phyloP scores from a whole-genome alignment of 2,888 invertebrate species.

The Folsomia candida region DNA sequence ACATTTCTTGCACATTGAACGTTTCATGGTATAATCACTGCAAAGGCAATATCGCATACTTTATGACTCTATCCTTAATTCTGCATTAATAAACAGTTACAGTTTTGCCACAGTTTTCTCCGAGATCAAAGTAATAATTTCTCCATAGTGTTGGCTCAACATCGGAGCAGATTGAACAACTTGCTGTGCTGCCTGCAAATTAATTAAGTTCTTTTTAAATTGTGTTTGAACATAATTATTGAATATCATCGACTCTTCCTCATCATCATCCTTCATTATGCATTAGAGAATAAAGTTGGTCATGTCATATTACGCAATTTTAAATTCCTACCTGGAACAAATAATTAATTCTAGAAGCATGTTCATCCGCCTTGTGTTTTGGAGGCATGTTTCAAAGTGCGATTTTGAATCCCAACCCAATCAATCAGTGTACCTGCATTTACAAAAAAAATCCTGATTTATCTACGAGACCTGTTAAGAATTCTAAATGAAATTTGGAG shows the following conservation, averaged over 20 bases:
- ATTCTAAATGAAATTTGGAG: too few relatives aligned
- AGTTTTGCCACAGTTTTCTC: conserved; percentile 45
- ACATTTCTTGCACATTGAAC: conserved; percentile 46
- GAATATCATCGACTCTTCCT: too few relatives aligned
- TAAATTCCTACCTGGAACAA: conserved; percentile 40
- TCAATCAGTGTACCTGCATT: neutral
- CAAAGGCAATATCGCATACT: neutral
- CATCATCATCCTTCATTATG: too few relatives aligned
- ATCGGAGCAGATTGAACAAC: conserved; percentile 25
- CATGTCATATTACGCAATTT: neutral
- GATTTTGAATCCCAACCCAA: too few relatives aligned
- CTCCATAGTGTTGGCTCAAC: conserved; percentile 40
- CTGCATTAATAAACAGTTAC: too few relatives aligned
- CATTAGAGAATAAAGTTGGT: neutral
- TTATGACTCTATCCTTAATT: too few relatives aligned
- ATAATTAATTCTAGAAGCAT: conserved; percentile 39
- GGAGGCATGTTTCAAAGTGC: conserved; percentile 13
- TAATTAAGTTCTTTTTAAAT: neutral
- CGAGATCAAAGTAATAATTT: conserved; percentile 38
- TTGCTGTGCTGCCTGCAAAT: conserved; percentile 22
- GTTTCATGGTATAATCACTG: conserved; percentile 47
- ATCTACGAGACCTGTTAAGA: too few relatives aligned
- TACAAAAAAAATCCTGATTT: neutral
- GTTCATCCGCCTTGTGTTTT: conserved; percentile 29
- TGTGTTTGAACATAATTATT: too few relatives aligned